Base-by-base conservation (phyloP, 2,797 vertebrate species). In the Pantherophis alleghaniensis region DNA sequence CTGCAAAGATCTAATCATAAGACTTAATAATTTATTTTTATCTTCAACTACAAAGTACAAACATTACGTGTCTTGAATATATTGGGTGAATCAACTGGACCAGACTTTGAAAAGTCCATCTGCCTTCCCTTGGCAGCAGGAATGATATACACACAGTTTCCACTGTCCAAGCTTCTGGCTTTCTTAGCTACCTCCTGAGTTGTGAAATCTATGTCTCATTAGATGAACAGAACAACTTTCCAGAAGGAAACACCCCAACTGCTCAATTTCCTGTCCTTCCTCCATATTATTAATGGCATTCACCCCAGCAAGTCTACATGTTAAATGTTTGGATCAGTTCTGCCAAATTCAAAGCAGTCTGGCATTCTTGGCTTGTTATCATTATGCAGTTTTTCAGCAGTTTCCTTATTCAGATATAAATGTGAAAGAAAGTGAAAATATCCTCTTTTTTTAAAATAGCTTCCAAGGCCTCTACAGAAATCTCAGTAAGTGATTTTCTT, bases 221-320 rank as follows among this genome's bases (percentile, higher is more conserved):
- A 87, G 24, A 4, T 0, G 61, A 56, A 56, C 92, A 63, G 13
- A 26, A 87, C 20, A 89, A 86, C 95, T 0, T 61, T n/a, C 92
- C 86, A 47, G 0, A 0, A 7, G 91, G 18, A 10, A 57, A 26
- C 4, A 47, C 42, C n/a, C 53, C 63, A 87, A 24, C 11, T 13
- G 6, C 0, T 32, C n/a, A 83, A 32, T 91, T 95, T 90, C 92
- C 74, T 87, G 69, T 86, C 7, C 79, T 93, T 57, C 59, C 69
- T n/a, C 74, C 86, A 95, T 86, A 47, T 56, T 87, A 66, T 90
- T 79, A 0, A 92, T 93, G 86, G 79, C 42, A n/a, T 86, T 92
- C 1, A 53, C 18, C 61, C 37, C 12, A 11, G 11, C 2, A 14
- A 47, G 9, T 94, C 37, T 60, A 61, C 86, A 92, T 56, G 28